Percentiles rank a stretch among this genome's conserved stretches.
Evolutionary conservation across 2,888 invertebrate genomes (phyloP).

Genomic region (Andrena marginata): DNA sequence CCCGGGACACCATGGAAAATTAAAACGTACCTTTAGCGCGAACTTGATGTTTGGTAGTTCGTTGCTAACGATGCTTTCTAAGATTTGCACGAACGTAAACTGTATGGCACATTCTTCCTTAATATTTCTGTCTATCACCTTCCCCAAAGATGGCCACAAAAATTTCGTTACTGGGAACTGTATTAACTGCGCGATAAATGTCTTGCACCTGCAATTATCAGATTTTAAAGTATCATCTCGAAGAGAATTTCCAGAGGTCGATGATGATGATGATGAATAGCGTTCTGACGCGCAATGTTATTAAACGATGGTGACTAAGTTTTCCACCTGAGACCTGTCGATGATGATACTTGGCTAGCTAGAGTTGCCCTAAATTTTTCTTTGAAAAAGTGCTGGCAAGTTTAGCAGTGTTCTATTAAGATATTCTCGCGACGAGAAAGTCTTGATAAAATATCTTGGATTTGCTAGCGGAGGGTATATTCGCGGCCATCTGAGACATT

Average conservation of each 20-base stretch:
- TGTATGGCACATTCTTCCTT: constrained; percentile 76
- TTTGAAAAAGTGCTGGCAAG: constrained; percentile 10
- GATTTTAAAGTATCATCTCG: constrained; percentile 26
- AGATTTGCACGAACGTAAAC: constrained; percentile 79
- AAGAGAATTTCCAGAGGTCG: constrained; percentile 68
- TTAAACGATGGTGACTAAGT: constrained; percentile 79
- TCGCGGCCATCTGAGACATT: constrained; percentile 83
- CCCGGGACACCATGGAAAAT: background rate
- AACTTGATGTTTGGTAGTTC: constrained; percentile 79
- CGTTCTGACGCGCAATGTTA: constrained; percentile 67
- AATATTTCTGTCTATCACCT: constrained; percentile 75
- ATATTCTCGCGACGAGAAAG: background rate
- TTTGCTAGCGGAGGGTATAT: constrained; percentile 58
- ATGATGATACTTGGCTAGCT: constrained; percentile 83
- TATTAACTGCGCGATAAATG: constrained; percentile 78
- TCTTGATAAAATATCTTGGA: constrained; percentile 13
- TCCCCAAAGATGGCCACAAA: constrained; percentile 79
- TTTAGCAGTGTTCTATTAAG: constrained; percentile 2
- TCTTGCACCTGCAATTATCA: constrained; percentile 77
- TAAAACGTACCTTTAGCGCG: constrained; percentile 78
- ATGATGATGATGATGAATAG: constrained; percentile 81
- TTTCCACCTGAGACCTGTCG: constrained; percentile 84
- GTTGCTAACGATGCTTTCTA: constrained; percentile 78
- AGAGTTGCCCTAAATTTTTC: constrained; percentile 72
- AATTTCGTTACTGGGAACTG: constrained; percentile 80